A percentile compares a stretch with the other conserved stretches of the same genome.
phyloP scores from a whole-genome alignment of 2,113 vertebrate genomes.

The Indicator maculatus region DNA sequence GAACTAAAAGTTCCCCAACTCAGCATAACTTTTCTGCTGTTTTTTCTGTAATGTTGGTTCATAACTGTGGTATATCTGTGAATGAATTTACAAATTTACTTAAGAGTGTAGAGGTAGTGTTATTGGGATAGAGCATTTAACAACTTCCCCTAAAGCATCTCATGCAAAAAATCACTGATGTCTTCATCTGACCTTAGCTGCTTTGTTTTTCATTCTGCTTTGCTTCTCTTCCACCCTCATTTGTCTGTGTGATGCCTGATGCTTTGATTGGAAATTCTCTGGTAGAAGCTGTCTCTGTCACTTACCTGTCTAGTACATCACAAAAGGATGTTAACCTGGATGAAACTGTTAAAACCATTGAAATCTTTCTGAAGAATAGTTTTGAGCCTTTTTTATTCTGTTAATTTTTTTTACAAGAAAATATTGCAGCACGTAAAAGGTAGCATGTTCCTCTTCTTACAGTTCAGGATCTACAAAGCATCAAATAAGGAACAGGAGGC shows the following conservation, averaged over 20 bases:
- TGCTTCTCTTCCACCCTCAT: neutral
- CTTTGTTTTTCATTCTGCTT: neutral
- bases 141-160: neutral
- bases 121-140: neutral
- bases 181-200: neutral
- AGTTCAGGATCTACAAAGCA: neutral
- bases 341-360: neutral
- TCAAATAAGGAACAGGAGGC: neutral
- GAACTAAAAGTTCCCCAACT: neutral
- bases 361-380: neutral
- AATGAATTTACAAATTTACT: neutral
- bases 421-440: neutral
- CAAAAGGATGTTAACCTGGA: neutral
- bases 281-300: neutral
- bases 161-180: neutral
- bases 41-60: neutral
- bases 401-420: neutral
- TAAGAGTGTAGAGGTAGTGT: neutral
- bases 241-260: neutral
- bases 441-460: neutral
- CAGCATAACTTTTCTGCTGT: neutral
- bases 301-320: neutral
- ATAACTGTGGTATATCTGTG: neutral
- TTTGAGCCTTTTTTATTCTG: neutral
- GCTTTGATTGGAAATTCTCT: neutral